Conservation (phyloP, 2,888 invertebrate species). For the Chymomyza procnemis region DNA sequence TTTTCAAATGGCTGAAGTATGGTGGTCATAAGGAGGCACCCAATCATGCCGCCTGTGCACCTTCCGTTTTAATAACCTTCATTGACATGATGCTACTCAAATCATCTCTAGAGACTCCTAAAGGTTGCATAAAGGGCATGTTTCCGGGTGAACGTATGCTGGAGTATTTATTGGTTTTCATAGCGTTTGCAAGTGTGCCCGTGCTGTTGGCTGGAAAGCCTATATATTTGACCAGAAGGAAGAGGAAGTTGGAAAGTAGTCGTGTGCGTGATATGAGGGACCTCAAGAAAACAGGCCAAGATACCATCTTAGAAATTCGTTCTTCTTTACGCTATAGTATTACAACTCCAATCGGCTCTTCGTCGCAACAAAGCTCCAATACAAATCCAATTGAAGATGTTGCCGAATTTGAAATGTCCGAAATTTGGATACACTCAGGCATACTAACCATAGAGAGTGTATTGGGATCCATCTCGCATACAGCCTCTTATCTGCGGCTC, state of each 20-base stretch:
- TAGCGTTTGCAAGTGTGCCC: conserved; percentile 90
- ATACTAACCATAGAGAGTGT: conserved; percentile 83
- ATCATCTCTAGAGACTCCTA: conserved; percentile 59
- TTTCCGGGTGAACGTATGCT: conserved; percentile 83
- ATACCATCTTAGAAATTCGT: conserved; percentile 48
- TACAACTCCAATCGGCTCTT: conserved; percentile 36
- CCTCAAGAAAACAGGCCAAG: conserved; percentile 16
- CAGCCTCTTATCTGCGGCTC: conserved; percentile 97
- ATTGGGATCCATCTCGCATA: conserved; percentile 95
- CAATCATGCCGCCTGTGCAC: conserved; percentile 81
- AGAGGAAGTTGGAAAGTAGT: conserved; percentile 41
- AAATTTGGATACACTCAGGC: conserved; percentile 74
- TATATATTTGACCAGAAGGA: conserved; percentile 82
- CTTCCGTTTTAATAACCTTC: conserved; percentile 86
- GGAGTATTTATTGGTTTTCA: conserved; percentile 86
- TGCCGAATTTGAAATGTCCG: conserved; percentile 50
- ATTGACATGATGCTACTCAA: conserved; percentile 88
- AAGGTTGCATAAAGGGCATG: conserved; percentile 82
- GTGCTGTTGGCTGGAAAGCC: conserved; percentile 96
- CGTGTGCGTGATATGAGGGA: conserved; percentile 22
- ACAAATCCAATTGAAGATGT: conserved; percentile 11
- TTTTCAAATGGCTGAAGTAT: conserved; percentile 92
- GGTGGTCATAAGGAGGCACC: conserved; percentile 78
- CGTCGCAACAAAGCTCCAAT: neutral
- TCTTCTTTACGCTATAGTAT: conserved; percentile 46